Percentiles rank a stretch among this genome's conserved stretches.
Conservation (phyloP, 2,888 invertebrate genomes). For the Drosophila prostipennis region DNA sequence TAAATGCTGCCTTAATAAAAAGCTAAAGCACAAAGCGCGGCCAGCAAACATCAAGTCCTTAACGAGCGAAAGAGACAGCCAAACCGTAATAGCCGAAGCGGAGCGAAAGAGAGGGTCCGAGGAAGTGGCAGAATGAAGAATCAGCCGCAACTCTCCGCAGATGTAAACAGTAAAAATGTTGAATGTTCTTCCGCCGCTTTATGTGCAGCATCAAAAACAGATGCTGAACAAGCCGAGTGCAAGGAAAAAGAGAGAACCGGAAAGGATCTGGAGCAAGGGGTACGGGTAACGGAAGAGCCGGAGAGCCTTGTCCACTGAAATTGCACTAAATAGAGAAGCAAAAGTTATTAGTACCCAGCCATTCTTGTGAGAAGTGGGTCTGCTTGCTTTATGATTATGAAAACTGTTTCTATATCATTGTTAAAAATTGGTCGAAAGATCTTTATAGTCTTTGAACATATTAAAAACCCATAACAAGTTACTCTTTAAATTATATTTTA, state of each 20-base stretch:
- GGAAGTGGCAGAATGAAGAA: conserved; percentile 19
- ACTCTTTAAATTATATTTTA: no score
- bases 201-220: conserved; percentile 42
- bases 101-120: conserved; percentile 4
- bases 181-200: conserved; percentile 41
- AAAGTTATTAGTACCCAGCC: conserved; percentile 21
- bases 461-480: no score
- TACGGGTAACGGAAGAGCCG: conserved; percentile 5
- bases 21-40: conserved; percentile 35
- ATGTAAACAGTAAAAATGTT: conserved; percentile 44
- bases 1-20: conserved; percentile 73
- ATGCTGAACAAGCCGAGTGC: conserved; percentile 29
- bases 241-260: conserved; percentile 2
- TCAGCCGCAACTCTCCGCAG: conserved; percentile 24
- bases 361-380: neutral
- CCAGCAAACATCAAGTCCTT: conserved; percentile 16
- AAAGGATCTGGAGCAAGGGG: conserved; percentile 11
- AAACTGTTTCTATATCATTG: no score
- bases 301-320: conserved; percentile 25
- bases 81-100: neutral
- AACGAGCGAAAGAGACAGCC: neutral
- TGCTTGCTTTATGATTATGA: no score
- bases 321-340: conserved; percentile 24
- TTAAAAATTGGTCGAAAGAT: no score
- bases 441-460: no score